A percentile compares a stretch with the other conserved stretches of the same genome.
These are phyloP conservation scores for Zaprionus nigranus DNA, from an alignment of 1,140 invertebrate genomes.

Conservation along the genomic window DNA sequence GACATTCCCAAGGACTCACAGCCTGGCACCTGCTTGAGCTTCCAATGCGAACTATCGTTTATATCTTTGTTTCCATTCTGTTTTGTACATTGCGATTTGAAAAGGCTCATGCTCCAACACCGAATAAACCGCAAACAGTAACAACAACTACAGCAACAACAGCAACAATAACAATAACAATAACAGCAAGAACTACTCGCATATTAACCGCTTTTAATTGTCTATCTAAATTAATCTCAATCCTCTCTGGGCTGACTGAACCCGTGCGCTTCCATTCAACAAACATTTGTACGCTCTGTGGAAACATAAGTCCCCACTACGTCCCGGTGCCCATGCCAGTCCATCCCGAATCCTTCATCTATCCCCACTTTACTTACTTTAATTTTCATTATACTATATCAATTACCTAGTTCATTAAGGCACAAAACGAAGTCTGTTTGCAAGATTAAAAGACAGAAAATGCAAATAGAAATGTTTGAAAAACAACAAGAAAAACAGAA, in stretches of 20 bases:
- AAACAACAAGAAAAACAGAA: constrained; percentile 13
- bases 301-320: constrained; percentile 49
- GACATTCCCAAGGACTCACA: constrained; percentile 37
- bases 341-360: constrained; percentile 7
- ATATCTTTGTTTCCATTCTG: constrained; percentile 30
- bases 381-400: constrained; percentile 53
- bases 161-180: constrained; percentile 39
- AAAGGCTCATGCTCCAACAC: constrained; percentile 76
- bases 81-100: constrained; percentile 55
- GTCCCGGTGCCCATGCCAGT: constrained; percentile 31
- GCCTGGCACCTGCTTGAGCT: constrained; percentile 51
- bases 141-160: constrained; percentile 45
- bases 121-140: constrained; percentile 68
- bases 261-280: constrained; percentile 50
- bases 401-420: constrained; percentile 61
- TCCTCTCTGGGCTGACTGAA: constrained; percentile 47
- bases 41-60: constrained; percentile 15
- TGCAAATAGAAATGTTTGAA: neutral
- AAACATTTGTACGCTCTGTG: constrained; percentile 40
- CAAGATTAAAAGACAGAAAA: constrained; percentile 1
- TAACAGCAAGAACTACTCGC: constrained; percentile 39
- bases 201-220: constrained; percentile 67
- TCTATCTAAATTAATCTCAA: constrained; percentile 61
- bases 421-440: constrained; percentile 61
- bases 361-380: constrained; percentile 65